phyloP scores from a whole-genome alignment of 2,888 invertebrate genomes.

The Cryptocephalus moraei region DNA sequence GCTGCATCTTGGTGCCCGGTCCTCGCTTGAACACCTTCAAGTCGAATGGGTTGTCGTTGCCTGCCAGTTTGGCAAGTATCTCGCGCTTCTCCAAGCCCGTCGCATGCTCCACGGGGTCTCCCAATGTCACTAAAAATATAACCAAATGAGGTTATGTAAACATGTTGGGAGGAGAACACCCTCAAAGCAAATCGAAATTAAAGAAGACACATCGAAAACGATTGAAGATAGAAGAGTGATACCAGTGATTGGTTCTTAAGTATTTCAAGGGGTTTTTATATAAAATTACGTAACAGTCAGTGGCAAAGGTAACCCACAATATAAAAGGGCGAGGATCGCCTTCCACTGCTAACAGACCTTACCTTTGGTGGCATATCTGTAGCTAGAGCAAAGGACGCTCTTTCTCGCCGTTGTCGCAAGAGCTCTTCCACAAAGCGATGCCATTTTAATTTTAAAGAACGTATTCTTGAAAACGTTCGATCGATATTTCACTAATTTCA shows the following conservation, averaged over 20 bases:
- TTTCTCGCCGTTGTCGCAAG: slow-evolving; percentile 53
- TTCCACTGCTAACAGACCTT: slow-evolving; percentile 31
- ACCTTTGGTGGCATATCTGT: slow-evolving; percentile 55
- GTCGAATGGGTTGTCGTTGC: slow-evolving; percentile 81
- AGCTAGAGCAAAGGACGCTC: slow-evolving; percentile 51
- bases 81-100: slow-evolving; percentile 90
- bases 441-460: slow-evolving; percentile 50
- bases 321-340: slow-evolving; percentile 40
- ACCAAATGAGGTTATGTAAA: background rate
- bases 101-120: slow-evolving; percentile 85
- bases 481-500: too few relatives aligned
- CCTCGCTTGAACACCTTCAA: slow-evolving; percentile 74
- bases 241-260: too few relatives aligned
- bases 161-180: background rate
- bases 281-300: slow-evolving; percentile 28
- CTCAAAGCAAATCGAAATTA: background rate
- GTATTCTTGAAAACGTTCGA: background rate
- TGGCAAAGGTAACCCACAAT: slow-evolving; percentile 34
- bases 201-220: background rate
- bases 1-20: slow-evolving; percentile 68
- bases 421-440: slow-evolving; percentile 66
- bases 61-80: slow-evolving; percentile 73
- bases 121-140: slow-evolving; percentile 51
- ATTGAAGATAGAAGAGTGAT: too few relatives aligned
- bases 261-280: too few relatives aligned